These are phyloP conservation scores for Gobius niger DNA, from an alignment of 2,113 vertebrate species.

Conservation along the genomic window DNA sequence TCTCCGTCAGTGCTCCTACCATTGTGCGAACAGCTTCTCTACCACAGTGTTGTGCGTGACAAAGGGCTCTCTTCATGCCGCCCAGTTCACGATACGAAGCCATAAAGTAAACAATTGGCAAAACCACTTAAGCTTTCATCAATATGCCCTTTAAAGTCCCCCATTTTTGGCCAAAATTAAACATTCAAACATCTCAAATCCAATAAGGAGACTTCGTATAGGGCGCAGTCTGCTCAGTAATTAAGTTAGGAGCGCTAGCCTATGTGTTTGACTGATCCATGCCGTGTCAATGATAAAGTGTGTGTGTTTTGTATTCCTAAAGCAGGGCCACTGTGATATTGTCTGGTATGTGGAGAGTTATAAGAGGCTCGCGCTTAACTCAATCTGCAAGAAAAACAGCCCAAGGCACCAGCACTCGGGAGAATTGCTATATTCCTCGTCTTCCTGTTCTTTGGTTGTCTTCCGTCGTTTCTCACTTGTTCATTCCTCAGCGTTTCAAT, in stretches of 20 bases:
- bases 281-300: slow-evolving; percentile 65
- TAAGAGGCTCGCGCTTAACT: slow-evolving; percentile 66
- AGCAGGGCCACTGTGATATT: slow-evolving; percentile 72
- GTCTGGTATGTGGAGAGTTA: slow-evolving; percentile 74
- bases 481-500: background rate
- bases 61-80: slow-evolving; percentile 28
- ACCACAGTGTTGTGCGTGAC: slow-evolving; percentile 47
- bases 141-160: slow-evolving; percentile 38
- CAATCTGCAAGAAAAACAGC: slow-evolving; percentile 72
- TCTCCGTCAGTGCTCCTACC: slow-evolving; percentile 42
- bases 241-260: slow-evolving; percentile 64
- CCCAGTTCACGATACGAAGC: slow-evolving; percentile 52
- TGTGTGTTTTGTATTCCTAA: slow-evolving; percentile 67
- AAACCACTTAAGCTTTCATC: slow-evolving; percentile 52
- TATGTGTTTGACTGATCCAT: slow-evolving; percentile 59
- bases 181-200: slow-evolving; percentile 60
- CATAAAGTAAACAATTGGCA: slow-evolving; percentile 50
- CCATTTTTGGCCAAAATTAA: slow-evolving; percentile 53
- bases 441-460: slow-evolving; percentile 26
- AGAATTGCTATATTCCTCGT: slow-evolving; percentile 49
- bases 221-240: slow-evolving; percentile 39
- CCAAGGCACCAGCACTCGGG: slow-evolving; percentile 39
- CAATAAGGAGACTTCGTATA: slow-evolving; percentile 61
- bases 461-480: slow-evolving; percentile 18
- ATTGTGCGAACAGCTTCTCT: slow-evolving; percentile 46